Conservation (phyloP, 2,797 vertebrate species). For the Gorsachius magnificus region DNA sequence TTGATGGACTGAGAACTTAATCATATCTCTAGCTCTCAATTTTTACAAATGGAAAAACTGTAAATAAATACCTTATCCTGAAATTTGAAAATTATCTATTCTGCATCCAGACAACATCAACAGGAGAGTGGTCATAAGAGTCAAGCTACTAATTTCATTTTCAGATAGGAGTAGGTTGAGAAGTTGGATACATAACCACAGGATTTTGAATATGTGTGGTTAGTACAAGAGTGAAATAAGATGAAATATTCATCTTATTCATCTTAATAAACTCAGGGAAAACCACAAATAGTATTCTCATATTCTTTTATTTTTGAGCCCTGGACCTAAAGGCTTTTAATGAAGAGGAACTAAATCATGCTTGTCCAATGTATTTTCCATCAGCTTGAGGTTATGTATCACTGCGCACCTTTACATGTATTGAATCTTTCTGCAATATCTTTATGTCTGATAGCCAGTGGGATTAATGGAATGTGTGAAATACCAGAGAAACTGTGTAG, state of each 20-base stretch:
- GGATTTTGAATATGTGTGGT: constrained; percentile 62
- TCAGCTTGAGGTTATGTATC: constrained; percentile 41
- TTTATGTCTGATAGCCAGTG: neutral
- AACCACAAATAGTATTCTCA: constrained; percentile 58
- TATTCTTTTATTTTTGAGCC: constrained; percentile 58
- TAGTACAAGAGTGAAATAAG: constrained; percentile 34
- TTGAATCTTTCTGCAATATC: constrained; percentile 3
- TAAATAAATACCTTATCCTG: constrained; percentile 3
- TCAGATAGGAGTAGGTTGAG: constrained; percentile 34
- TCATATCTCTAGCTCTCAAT: neutral
- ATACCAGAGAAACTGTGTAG: neutral
- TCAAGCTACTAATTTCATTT: constrained; percentile 50
- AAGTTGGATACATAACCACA: constrained; percentile 29
- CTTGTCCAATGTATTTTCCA: constrained; percentile 62
- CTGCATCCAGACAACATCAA: neutral
- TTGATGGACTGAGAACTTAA: neutral
- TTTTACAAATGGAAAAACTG: neutral
- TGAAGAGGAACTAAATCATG: constrained; percentile 50
- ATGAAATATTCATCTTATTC: constrained; percentile 60
- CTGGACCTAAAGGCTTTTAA: constrained; percentile 57
- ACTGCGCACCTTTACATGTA: neutral
- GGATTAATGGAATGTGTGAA: neutral
- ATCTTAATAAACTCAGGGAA: constrained; percentile 45
- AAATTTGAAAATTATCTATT: neutral
- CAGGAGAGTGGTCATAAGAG: neutral